Conservation (phyloP, 2,113 vertebrate species). For the Scytalopus superciliaris region DNA sequence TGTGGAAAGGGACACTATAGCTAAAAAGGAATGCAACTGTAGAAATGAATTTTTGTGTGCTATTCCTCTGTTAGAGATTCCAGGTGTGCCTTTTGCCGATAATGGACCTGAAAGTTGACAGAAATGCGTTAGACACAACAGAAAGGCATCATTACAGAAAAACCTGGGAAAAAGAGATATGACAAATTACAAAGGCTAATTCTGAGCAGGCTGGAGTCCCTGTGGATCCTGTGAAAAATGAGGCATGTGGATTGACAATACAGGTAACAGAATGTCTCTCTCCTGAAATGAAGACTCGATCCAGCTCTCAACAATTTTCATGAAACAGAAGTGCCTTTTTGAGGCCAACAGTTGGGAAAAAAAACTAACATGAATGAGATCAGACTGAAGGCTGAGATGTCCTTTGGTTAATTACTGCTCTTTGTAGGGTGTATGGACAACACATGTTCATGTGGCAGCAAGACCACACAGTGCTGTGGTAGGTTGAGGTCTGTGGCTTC, state of each 20-base stretch:
- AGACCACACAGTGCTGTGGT: accelerated
- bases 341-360: background rate
- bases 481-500: background rate
- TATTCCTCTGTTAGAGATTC: slow-evolving; percentile 18
- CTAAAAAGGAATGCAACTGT: background rate
- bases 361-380: background rate
- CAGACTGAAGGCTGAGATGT: background rate
- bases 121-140: background rate
- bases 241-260: background rate
- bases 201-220: slow-evolving; percentile 26
- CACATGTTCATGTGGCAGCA: background rate
- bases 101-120: slow-evolving; percentile 12
- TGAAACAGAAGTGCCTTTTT: background rate
- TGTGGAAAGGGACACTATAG: background rate
- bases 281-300: background rate
- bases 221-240: background rate
- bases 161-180: slow-evolving; percentile 22
- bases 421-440: background rate
- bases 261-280: slow-evolving; percentile 1
- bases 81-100: slow-evolving; percentile 20
- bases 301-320: background rate
- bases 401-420: background rate
- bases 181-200: slow-evolving; percentile 28
- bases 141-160: slow-evolving; percentile 26
- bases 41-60: background rate